Percentiles rank a stretch among this genome's conserved stretches.
Conservation (phyloP, 2,888 invertebrate genomes). For the Sinohyriopsis cumingii region DNA sequence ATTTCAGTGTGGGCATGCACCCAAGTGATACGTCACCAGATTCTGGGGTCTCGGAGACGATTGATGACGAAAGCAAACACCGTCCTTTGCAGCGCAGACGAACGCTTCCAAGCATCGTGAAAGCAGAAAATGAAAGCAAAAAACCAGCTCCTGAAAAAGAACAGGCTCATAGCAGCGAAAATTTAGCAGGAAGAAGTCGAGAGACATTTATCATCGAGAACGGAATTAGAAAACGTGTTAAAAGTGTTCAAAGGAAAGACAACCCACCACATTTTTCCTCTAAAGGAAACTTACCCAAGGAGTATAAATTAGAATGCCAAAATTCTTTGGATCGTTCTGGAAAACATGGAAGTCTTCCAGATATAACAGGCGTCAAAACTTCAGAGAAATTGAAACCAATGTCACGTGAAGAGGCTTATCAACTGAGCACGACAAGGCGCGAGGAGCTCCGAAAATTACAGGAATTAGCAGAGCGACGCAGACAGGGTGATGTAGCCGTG, state of each 20-base stretch:
- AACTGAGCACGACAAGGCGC: conserved; percentile 78
- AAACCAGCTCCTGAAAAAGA: conserved; percentile 41
- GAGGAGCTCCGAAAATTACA: conserved; percentile 94
- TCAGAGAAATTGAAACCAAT: conserved; percentile 83
- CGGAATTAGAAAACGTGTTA: conserved; percentile 69
- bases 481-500: conserved; percentile 69
- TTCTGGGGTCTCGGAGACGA: conserved; percentile 64
- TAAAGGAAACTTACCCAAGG: conserved; percentile 65
- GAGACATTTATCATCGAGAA: conserved; percentile 70
- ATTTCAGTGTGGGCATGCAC: conserved; percentile 22
- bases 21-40: conserved; percentile 64
- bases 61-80: conserved; percentile 54
- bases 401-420: conserved; percentile 95
- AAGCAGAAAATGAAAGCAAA: conserved; percentile 36
- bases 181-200: conserved; percentile 56
- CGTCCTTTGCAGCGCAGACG: conserved; percentile 62
- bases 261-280: conserved; percentile 73
- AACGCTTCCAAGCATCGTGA: conserved; percentile 68
- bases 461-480: conserved; percentile 74
- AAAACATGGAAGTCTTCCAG: conserved; percentile 89
- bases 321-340: conserved; percentile 39
- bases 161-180: conserved; percentile 63
- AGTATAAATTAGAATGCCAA: conserved; percentile 82
- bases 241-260: conserved; percentile 55
- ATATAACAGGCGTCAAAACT: conserved; percentile 81